Conservation (phyloP, 2,113 vertebrate genomes). For the Lepus americanus region DNA sequence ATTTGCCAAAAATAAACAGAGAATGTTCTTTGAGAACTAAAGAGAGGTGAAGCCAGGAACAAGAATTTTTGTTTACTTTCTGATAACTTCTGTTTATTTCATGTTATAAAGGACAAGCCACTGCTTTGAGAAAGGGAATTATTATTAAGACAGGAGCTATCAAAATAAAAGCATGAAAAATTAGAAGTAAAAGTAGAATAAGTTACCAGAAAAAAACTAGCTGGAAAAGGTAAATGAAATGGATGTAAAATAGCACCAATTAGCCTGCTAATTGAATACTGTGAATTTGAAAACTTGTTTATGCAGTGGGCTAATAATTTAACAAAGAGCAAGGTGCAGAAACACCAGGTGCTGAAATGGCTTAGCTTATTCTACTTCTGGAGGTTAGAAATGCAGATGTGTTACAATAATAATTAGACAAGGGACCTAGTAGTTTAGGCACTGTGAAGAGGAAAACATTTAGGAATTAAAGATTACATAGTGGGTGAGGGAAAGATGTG, state of each 20-base stretch:
- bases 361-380: background rate
- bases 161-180: background rate
- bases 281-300: background rate
- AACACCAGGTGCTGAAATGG: background rate
- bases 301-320: background rate
- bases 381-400: background rate
- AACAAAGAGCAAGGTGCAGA: background rate
- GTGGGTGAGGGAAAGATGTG: background rate
- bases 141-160: background rate
- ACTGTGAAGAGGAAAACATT: background rate
- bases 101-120: background rate
- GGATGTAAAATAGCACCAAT: background rate
- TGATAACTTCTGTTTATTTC: background rate
- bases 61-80: background rate
- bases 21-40: background rate
- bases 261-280: background rate
- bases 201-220: background rate
- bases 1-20: constrained; percentile 8
- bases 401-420: background rate
- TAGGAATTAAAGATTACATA: background rate
- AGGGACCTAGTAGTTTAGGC: background rate
- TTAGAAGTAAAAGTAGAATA: background rate
- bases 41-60: background rate
- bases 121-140: background rate
- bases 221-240: background rate